Base-by-base conservation (phyloP, 2,888 invertebrate genomes). In the Dascillus cervinus region DNA sequence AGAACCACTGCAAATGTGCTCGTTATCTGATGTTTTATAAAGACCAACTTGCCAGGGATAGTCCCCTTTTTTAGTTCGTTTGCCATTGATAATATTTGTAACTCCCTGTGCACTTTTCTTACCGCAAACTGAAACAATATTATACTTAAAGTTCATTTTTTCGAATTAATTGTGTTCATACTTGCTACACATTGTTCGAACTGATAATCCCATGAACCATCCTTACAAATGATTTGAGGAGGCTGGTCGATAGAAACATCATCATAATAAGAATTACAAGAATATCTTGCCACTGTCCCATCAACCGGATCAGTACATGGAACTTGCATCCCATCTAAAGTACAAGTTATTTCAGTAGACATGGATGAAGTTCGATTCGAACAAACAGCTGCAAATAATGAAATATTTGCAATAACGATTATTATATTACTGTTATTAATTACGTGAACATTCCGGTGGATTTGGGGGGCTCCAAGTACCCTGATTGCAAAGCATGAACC, bases 91-190 rank as follows among this genome's bases (percentile, higher is more conserved):
- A 22, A 34, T 13, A 9, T 38, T 26, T 4, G 26, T 5, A 4
- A 11, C n/a, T n/a, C n/a, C 56, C 15, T 46, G 34, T 1, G 52
- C 52, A 20, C 37, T 46, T 33, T 56, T 53, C 32, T 53, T 41
- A 24, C 64, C 64, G 39, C 64, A 64, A 11, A 53, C 64, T 61
- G 41, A 14, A 37, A 31, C 4, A 14, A n/a, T n/a, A n/a, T n/a
- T n/a, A n/a, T n/a, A n/a, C n/a, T n/a, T n/a, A n/a, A n/a, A n/a
- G n/a, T n/a, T n/a, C n/a, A n/a, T n/a, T n/a, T n/a, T n/a, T n/a
- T n/a, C n/a, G n/a, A n/a, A n/a, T n/a, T n/a, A n/a, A n/a, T n/a
- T n/a, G n/a, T n/a, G n/a, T n/a, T n/a, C n/a, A n/a, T n/a, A 39
- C 39, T 11, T 37, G 36, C 33, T 3, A n/a, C 3, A 15, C 39